Percentiles rank a stretch among this genome's conserved stretches.
Evolutionary conservation across 2,888 invertebrate species (phyloP).

Genomic region (Camponotus fellah): DNA sequence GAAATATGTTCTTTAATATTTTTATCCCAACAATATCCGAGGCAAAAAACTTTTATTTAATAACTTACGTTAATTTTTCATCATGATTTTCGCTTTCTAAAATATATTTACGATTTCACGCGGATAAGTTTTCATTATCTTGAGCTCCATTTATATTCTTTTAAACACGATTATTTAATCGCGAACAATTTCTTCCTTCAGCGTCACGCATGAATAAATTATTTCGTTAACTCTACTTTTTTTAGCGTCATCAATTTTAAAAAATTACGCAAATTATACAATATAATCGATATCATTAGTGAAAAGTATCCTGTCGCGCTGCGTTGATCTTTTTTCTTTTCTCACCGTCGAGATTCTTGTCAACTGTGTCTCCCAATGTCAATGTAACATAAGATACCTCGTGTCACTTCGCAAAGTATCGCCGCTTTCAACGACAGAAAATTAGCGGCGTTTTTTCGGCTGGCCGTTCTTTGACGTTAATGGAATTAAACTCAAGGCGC

Average conservation of each 20-base stretch:
- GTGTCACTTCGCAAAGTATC: constrained; percentile 62
- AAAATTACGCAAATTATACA: constrained; percentile 58
- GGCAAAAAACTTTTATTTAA: constrained; percentile 17
- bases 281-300: constrained; percentile 30
- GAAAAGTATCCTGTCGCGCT: not conserved
- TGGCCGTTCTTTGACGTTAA: constrained; percentile 57
- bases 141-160: not conserved
- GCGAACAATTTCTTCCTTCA: constrained; percentile 7
- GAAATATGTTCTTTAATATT: constrained; percentile 19
- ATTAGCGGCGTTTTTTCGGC: constrained; percentile 67
- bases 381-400: constrained; percentile 58
- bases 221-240: constrained; percentile 44
- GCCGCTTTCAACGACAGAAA: constrained; percentile 68
- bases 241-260: constrained; percentile 21
- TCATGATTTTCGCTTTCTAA: not conserved
- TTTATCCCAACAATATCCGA: constrained; percentile 20
- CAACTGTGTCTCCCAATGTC: constrained; percentile 22
- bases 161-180: constrained; percentile 32
- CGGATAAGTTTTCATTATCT: not conserved
- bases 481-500: constrained; percentile 70
- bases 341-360: constrained; percentile 44
- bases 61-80: constrained; percentile 13
- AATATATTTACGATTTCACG: constrained; percentile 7
- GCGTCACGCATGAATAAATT: constrained; percentile 9
- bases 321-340: constrained; percentile 49